A percentile compares a stretch with the other conserved stretches of the same genome.
Evolutionary conservation across 2,888 invertebrate species (phyloP).

Genomic region (Crematogaster levior): DNA sequence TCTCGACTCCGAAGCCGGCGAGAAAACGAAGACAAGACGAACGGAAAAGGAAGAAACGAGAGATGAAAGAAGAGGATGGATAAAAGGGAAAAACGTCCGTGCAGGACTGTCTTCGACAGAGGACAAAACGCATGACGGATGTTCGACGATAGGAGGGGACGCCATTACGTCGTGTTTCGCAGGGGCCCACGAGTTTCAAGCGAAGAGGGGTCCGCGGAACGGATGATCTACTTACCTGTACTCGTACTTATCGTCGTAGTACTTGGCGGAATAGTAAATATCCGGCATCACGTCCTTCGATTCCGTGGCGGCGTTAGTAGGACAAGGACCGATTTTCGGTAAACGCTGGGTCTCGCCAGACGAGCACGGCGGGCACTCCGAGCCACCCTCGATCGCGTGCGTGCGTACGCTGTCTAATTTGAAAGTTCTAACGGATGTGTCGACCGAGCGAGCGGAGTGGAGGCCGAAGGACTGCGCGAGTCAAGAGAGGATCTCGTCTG

Average conservation of each 20-base stretch:
- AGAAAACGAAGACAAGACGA: too few relatives aligned
- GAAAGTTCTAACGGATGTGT: constrained; percentile 81
- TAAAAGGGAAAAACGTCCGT: neutral
- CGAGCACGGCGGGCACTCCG: constrained; percentile 49
- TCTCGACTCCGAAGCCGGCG: neutral
- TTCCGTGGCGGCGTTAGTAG: neutral
- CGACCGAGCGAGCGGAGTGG: constrained; percentile 59
- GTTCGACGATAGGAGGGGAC: neutral
- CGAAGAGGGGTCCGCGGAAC: too few relatives aligned
- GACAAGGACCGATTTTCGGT: neutral
- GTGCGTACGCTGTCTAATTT: constrained; percentile 72
- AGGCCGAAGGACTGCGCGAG: constrained; percentile 53
- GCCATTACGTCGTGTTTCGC: neutral
- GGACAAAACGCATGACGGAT: neutral
- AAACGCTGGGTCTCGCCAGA: neutral
- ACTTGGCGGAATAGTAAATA: constrained; percentile 97
- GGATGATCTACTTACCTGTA: constrained; percentile 90
- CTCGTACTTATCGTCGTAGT: constrained; percentile 95
- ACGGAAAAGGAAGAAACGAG: neutral
- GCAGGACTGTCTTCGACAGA: neutral
- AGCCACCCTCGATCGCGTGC: constrained; percentile 58
- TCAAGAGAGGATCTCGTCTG: constrained; percentile 43
- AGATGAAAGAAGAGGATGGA: too few relatives aligned
- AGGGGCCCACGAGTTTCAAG: neutral
- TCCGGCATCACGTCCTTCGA: constrained; percentile 86